Percentiles rank a stretch among this genome's conserved stretches.
These are phyloP conservation scores for Leptinotarsa defecta DNA, from an alignment of 1,140 invertebrate species.

Conservation along the genomic window DNA sequence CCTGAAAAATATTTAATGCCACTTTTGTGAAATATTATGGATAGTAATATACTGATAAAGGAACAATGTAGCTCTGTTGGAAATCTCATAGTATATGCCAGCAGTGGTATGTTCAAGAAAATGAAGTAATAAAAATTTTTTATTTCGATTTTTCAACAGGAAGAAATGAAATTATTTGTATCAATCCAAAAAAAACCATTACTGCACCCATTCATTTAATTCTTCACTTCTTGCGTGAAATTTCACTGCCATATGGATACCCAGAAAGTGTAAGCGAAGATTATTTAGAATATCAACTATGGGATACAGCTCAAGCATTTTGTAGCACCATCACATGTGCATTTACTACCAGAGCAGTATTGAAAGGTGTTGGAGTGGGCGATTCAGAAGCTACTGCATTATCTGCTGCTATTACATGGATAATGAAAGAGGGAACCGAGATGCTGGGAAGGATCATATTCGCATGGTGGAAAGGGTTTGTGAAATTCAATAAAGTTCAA, in stretches of 20 bases:
- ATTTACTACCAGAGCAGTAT: constrained; percentile 66
- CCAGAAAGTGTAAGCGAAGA: constrained; percentile 90
- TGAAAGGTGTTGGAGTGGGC: constrained; percentile 92
- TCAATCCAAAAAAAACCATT: constrained; percentile 22
- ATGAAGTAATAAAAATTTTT: constrained; percentile 21
- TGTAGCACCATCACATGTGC: constrained; percentile 85
- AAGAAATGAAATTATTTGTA: constrained; percentile 31
- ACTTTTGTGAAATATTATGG: neutral
- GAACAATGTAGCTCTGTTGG: constrained; percentile 41
- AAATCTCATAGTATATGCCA: constrained; percentile 26
- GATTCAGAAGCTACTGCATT: constrained; percentile 81
- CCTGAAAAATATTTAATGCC: too few species aligned
- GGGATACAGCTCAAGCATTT: constrained; percentile 95
- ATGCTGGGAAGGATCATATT: constrained; percentile 89
- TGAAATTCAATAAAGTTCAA: neutral
- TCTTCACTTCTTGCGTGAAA: constrained; percentile 40
- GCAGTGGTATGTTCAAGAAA: constrained; percentile 27
- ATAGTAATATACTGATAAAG: constrained; percentile 29
- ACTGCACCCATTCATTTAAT: constrained; percentile 23
- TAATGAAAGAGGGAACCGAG: constrained; percentile 86
- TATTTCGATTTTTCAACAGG: constrained; percentile 24
- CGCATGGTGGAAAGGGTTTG: constrained; percentile 89
- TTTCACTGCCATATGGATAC: constrained; percentile 75
- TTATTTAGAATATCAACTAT: constrained; percentile 89
- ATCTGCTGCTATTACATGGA: constrained; percentile 93